These are phyloP conservation scores for Neogale vison DNA, from an alignment of 2,113 vertebrate species.

Conservation along the genomic window DNA sequence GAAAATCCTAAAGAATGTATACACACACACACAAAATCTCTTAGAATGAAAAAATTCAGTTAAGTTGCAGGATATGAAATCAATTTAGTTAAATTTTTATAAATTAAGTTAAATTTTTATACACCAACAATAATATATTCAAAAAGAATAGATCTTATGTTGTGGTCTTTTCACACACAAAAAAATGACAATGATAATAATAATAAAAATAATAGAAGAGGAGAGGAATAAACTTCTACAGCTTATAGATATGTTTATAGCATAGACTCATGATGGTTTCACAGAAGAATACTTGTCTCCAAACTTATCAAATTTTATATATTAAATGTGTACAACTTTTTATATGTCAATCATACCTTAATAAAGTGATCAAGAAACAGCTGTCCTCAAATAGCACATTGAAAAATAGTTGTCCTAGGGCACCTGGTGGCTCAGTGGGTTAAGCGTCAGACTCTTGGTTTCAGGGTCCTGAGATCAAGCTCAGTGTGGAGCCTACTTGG, in stretches of 20 bases:
- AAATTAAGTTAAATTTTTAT: background rate
- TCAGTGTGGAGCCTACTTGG: too few relatives aligned
- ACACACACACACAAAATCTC: background rate
- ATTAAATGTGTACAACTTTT: background rate
- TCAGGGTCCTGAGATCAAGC: too few relatives aligned
- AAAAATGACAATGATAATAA: background rate
- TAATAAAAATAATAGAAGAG: background rate
- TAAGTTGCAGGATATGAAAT: background rate
- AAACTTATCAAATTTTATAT: background rate
- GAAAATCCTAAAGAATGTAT: background rate
- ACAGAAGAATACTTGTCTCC: background rate
- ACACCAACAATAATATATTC: background rate
- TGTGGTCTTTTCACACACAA: background rate
- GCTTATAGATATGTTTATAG: background rate
- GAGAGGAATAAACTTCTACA: background rate
- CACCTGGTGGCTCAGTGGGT: too few relatives aligned
- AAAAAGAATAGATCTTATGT: background rate
- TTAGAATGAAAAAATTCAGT: background rate
- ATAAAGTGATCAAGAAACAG: background rate
- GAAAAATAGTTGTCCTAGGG: background rate
- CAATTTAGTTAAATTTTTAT: background rate
- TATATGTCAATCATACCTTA: background rate
- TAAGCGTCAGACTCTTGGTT: too few relatives aligned
- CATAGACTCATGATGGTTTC: background rate
- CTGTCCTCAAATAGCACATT: background rate